These are phyloP conservation scores for Nestor notabilis DNA, from an alignment of 2,113 vertebrate genomes.

Conservation along the genomic window DNA sequence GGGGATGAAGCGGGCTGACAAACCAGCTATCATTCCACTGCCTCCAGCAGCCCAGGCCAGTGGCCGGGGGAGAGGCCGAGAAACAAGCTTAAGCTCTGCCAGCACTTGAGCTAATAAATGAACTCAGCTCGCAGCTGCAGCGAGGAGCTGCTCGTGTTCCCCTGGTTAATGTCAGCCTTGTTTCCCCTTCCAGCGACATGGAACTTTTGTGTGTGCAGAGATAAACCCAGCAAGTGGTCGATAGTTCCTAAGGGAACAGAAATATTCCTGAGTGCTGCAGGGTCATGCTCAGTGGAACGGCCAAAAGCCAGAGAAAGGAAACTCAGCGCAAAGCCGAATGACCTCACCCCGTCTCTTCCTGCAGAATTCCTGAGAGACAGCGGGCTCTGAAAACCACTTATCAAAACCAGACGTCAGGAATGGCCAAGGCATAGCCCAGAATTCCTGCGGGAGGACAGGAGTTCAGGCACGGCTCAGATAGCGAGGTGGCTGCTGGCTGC, in stretches of 20 bases:
- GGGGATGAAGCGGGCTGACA: constrained; percentile 38
- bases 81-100: constrained; percentile 42
- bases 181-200: constrained; percentile 76
- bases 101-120: constrained; percentile 69
- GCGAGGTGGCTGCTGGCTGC: background rate
- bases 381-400: constrained; percentile 71
- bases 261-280: constrained; percentile 61
- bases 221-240: constrained; percentile 71
- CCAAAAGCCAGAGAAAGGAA: constrained; percentile 71
- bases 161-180: constrained; percentile 74
- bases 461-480: constrained; percentile 16
- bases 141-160: constrained; percentile 44
- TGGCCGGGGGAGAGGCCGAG: constrained; percentile 2
- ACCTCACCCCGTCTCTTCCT: constrained; percentile 71
- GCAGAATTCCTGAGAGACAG: constrained; percentile 74
- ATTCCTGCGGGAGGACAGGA: constrained; percentile 42
- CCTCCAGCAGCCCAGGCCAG: constrained; percentile 25
- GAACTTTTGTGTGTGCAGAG: constrained; percentile 77
- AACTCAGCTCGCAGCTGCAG: constrained; percentile 74
- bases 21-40: constrained; percentile 32
- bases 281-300: constrained; percentile 42
- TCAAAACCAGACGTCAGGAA: constrained; percentile 73
- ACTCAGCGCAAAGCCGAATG: constrained; percentile 65
- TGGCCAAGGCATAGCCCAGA: constrained; percentile 59
- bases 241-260: constrained; percentile 65